A percentile compares a stretch with the other conserved stretches of the same genome.
Evolutionary conservation across 2,113 vertebrate species (phyloP).

Genomic region (Ammodytes marinus): DNA sequence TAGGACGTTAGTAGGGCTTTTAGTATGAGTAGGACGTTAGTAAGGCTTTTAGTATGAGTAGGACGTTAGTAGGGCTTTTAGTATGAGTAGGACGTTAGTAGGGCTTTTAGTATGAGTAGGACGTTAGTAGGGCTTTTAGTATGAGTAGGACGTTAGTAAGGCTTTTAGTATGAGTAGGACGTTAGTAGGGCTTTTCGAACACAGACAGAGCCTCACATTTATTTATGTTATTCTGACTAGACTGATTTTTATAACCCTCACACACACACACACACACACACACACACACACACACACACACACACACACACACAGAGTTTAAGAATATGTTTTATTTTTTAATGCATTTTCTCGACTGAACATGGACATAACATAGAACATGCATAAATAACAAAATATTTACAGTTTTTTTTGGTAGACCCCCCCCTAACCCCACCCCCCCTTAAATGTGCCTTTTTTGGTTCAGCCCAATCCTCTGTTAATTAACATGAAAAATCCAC

Average conservation of each 20-base stretch:
- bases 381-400: conserved; percentile 63
- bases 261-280: too few species aligned
- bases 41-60: too few species aligned
- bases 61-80: too few species aligned
- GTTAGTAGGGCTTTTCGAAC: too few species aligned
- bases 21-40: too few species aligned
- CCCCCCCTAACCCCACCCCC: not conserved
- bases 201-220: not conserved
- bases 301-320: conserved; percentile 22
- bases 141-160: too few species aligned
- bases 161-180: too few species aligned
- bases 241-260: not conserved
- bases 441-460: conserved; percentile 34
- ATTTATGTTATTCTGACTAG: conserved; percentile 26
- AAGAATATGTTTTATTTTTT: conserved; percentile 48
- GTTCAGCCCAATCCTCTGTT: conserved; percentile 7
- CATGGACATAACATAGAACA: conserved; percentile 15
- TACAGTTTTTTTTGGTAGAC: conserved; percentile 48
- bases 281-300: too few species aligned
- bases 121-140: too few species aligned
- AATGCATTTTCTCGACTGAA: conserved; percentile 8
- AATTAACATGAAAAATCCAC: conserved; percentile 19
- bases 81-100: too few species aligned
- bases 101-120: too few species aligned
- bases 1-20: too few species aligned